Evolutionary conservation across 2,888 invertebrate species (phyloP).

Genomic region (Aphidius colemani): DNA sequence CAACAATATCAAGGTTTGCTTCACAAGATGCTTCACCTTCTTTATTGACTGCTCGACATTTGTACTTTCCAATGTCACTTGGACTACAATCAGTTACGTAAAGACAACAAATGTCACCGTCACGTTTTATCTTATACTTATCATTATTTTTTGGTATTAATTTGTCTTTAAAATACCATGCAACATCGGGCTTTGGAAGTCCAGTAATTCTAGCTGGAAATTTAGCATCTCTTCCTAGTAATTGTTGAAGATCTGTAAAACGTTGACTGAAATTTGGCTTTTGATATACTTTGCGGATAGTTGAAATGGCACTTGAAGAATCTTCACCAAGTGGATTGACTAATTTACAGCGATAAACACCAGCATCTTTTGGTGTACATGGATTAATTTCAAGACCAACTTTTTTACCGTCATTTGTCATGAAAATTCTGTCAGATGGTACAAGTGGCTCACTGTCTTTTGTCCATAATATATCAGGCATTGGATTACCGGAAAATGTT

Average conservation of each 20-base stretch:
- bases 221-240: constrained; percentile 79
- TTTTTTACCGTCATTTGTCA: constrained; percentile 84
- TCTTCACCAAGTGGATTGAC: constrained; percentile 80
- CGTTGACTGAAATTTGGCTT: constrained; percentile 80
- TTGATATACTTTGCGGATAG: constrained; percentile 79
- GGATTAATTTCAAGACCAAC: constrained; percentile 77
- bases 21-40: constrained; percentile 80
- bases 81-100: constrained; percentile 72
- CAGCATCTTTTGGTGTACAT: constrained; percentile 74
- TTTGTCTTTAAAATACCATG: constrained; percentile 85
- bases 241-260: constrained; percentile 72
- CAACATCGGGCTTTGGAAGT: constrained; percentile 80
- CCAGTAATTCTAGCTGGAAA: constrained; percentile 81
- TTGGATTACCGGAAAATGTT: constrained; percentile 79
- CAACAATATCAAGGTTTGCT: constrained; percentile 77
- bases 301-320: constrained; percentile 70
- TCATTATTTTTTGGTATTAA: constrained; percentile 69
- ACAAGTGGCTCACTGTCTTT: constrained; percentile 74
- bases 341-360: constrained; percentile 76
- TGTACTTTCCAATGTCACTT: constrained; percentile 75
- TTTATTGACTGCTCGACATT: constrained; percentile 77
- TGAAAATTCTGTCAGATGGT: constrained; percentile 71
- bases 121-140: constrained; percentile 76
- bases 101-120: constrained; percentile 79
- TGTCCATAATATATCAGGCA: constrained; percentile 80